Conservation (phyloP, 2,888 invertebrate species). For the Coronaproctus castanopsis region DNA sequence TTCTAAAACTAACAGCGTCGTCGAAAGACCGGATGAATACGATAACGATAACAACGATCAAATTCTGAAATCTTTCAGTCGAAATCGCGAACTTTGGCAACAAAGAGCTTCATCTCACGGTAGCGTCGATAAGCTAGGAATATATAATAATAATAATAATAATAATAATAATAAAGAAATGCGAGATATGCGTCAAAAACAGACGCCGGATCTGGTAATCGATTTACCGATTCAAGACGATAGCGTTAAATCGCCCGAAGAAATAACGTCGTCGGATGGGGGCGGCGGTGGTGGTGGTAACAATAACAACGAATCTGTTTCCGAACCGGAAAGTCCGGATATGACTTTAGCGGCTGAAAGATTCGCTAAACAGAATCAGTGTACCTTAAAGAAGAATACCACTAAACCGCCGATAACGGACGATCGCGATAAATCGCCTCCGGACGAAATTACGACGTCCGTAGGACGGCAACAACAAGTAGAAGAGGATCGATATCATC, state of each 20-base stretch:
- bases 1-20: constrained; percentile 14
- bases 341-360: constrained; percentile 54
- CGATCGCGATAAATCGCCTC: neutral
- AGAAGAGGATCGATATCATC: constrained; percentile 3
- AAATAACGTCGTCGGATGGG: neutral
- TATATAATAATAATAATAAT: too few species aligned
- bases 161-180: constrained; percentile 4
- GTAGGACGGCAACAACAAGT: constrained; percentile 8
- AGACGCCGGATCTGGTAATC: constrained; percentile 61
- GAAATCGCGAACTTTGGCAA: constrained; percentile 40
- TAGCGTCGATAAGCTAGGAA: constrained; percentile 19
- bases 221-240: constrained; percentile 41
- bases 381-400: constrained; percentile 50
- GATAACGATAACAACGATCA: constrained; percentile 12
- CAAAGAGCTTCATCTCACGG: constrained; percentile 36
- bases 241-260: constrained; percentile 9
- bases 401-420: constrained; percentile 23
- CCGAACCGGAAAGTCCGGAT: constrained; percentile 36
- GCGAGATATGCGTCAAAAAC: constrained; percentile 14
- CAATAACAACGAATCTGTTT: neutral
- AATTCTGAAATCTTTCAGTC: constrained; percentile 26
- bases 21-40: constrained; percentile 7
- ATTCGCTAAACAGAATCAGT: constrained; percentile 58
- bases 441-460: neutral
- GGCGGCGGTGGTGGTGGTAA: constrained; percentile 12